Conservation (phyloP, 2,113 vertebrate species). For the Myotis yumanensis region DNA sequence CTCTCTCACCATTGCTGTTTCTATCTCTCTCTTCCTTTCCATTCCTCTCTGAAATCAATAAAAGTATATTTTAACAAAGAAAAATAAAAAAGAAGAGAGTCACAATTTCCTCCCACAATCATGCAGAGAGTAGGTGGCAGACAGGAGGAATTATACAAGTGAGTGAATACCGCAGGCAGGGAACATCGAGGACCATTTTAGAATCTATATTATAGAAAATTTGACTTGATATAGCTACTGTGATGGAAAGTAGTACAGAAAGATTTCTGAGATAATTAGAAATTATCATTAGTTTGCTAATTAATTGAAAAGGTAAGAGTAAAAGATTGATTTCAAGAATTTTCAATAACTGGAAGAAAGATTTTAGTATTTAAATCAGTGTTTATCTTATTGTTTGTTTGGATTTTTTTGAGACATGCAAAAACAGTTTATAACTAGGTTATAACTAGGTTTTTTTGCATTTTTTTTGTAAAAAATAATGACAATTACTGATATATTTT, state of each 20-base stretch:
- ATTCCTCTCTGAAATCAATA: no score
- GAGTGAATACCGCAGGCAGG: background rate
- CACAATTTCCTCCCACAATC: background rate
- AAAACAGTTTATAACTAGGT: background rate
- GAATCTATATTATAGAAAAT: background rate
- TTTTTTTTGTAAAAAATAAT: background rate
- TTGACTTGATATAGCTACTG: background rate
- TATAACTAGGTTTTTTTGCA: background rate
- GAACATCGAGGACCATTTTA: background rate
- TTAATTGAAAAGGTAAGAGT: background rate
- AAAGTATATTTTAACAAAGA: no score
- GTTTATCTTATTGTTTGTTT: background rate
- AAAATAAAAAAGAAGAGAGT: background rate
- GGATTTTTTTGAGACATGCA: background rate
- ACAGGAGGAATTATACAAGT: background rate
- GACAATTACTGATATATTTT: background rate
- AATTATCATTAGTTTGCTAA: background rate
- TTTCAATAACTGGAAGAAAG: background rate
- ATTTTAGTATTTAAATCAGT: background rate
- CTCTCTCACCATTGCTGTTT: no score
- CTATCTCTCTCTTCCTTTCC: no score
- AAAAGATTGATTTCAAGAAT: background rate
- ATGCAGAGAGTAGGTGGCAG: background rate
- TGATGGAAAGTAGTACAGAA: background rate
- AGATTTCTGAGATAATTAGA: background rate